Conservation (phyloP, 1,140 invertebrate genomes). For the Drosophila bocki region DNA sequence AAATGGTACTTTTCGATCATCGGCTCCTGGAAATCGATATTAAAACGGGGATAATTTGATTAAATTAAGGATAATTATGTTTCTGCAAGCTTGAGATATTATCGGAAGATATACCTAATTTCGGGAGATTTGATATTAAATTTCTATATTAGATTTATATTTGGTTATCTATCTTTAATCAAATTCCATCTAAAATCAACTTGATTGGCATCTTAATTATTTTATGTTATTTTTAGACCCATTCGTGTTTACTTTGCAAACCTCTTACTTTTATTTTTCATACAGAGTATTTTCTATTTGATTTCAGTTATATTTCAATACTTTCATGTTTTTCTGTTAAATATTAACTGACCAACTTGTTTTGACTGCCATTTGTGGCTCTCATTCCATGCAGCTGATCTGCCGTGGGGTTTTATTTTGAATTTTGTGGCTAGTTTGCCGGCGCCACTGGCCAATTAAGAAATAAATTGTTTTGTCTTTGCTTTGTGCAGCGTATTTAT, state of each 20-base stretch:
- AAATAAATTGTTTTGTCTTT: conserved; percentile 50
- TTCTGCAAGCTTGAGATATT: not conserved
- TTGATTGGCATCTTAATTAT: not conserved
- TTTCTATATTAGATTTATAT: not conserved
- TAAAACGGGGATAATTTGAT: conserved; percentile 14
- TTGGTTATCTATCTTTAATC: too few relatives aligned
- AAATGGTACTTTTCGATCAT: conserved; percentile 24
- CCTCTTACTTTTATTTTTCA: not conserved
- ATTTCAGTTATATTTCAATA: conserved; percentile 16
- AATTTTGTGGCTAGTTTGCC: conserved; percentile 45
- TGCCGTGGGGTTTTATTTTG: conserved; percentile 35
- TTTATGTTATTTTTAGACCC: not conserved
- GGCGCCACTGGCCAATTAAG: conserved; percentile 67
- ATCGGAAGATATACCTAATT: not conserved
- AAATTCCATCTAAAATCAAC: not conserved
- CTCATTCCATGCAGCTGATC: conserved; percentile 5
- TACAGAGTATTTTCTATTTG: conserved; percentile 37
- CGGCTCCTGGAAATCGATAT: conserved; percentile 26
- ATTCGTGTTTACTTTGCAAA: not conserved
- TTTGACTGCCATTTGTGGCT: conserved; percentile 20
- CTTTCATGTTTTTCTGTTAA: conserved; percentile 5
- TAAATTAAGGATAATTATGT: conserved; percentile 1
- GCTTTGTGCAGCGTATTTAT: conserved; percentile 38
- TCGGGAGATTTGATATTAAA: not conserved
- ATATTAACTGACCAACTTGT: conserved; percentile 46